Evolutionary conservation across 1,140 invertebrate species (phyloP).

Genomic region (Plutomurus gul): DNA sequence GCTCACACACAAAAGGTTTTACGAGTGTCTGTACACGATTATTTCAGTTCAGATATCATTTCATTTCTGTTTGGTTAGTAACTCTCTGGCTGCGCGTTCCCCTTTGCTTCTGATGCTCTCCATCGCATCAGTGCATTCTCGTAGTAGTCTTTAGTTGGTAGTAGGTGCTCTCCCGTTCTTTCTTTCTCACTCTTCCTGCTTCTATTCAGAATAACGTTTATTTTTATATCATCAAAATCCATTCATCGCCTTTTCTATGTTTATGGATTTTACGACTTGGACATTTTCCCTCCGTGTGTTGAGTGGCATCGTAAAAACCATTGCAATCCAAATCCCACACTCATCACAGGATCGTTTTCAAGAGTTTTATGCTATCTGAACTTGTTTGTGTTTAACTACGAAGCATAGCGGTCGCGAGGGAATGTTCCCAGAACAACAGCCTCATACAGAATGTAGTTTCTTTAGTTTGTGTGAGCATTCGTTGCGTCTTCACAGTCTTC

Average conservation of each 20-base stretch:
- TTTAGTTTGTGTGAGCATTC: not conserved
- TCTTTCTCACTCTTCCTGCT: conserved; percentile 9
- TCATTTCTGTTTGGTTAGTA: not conserved
- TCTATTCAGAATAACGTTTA: not conserved
- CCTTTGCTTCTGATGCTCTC: too few species aligned
- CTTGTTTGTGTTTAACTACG: conserved; percentile 16
- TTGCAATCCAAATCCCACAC: conserved; percentile 20
- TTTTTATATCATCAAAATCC: conserved; percentile 8
- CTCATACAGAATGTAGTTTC: not conserved
- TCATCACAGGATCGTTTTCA: conserved; percentile 14
- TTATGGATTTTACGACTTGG: conserved; percentile 19
- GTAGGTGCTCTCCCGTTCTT: not conserved
- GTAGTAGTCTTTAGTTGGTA: too few species aligned
- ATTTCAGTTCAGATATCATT: not conserved
- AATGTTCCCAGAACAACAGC: conserved; percentile 13
- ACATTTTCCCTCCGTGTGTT: not conserved
- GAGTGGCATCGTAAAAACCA: not conserved
- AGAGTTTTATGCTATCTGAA: not conserved
- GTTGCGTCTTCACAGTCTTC: not conserved
- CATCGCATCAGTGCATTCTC: too few species aligned
- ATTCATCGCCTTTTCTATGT: conserved; percentile 27
- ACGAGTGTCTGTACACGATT: not conserved
- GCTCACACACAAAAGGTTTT: not conserved
- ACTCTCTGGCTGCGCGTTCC: too few species aligned
- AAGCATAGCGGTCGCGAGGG: not conserved